Conservation (phyloP, 2,888 invertebrate genomes). For the Escarpia spicata region DNA sequence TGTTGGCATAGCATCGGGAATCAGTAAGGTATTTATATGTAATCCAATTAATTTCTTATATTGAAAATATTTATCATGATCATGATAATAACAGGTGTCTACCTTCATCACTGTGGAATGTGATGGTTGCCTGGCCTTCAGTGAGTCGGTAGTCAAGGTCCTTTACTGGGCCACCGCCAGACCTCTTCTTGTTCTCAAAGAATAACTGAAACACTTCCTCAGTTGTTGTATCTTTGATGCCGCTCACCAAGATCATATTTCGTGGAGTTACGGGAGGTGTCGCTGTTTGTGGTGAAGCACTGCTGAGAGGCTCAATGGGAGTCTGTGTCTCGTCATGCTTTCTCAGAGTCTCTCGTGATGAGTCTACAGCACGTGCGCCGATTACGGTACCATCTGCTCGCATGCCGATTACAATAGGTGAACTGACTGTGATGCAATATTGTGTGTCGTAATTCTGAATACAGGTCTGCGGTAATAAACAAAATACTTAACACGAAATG, state of each 20-base stretch:
- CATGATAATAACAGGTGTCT: neutral
- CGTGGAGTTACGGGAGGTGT: neutral
- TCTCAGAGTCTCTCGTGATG: neutral
- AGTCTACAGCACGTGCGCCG: neutral
- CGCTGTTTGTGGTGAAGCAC: neutral
- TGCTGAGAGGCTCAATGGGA: too few relatives aligned
- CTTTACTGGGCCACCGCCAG: neutral
- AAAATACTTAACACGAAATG: neutral
- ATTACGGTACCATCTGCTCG: neutral
- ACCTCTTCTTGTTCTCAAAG: conserved; percentile 5
- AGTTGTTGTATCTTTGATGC: neutral
- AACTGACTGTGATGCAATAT: neutral
- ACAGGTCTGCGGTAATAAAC: neutral
- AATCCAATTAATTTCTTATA: too few relatives aligned
- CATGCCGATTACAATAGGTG: neutral
- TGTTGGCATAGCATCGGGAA: too few relatives aligned
- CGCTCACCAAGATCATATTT: neutral
- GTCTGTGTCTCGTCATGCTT: neutral
- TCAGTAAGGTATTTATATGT: too few relatives aligned
- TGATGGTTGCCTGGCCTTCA: neutral
- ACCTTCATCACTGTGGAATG: neutral
- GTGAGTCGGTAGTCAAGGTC: neutral
- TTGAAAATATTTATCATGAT: neutral
- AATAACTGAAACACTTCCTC: neutral
- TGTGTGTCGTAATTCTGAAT: neutral